These are phyloP conservation scores for Epinephelus moara DNA, from an alignment of 2,113 vertebrate genomes.

Conservation along the genomic window DNA sequence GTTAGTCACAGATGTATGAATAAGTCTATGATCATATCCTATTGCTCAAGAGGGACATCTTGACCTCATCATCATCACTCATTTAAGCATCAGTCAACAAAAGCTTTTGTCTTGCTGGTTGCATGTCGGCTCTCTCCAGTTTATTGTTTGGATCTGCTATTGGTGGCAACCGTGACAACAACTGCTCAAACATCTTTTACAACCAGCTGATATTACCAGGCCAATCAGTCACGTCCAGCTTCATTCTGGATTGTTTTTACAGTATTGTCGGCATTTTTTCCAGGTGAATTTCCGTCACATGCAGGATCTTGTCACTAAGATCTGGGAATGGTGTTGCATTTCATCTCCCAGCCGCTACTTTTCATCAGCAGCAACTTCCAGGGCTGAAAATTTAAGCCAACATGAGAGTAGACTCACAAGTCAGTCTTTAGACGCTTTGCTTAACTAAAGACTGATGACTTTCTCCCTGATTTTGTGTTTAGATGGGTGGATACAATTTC, in stretches of 20 bases:
- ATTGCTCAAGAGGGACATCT: background rate
- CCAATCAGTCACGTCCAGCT: background rate
- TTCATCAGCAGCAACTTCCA: too few relatives aligned
- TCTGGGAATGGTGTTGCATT: too few relatives aligned
- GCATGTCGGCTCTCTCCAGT: too few relatives aligned
- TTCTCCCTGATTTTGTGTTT: too few relatives aligned
- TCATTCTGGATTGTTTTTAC: background rate
- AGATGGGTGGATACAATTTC: too few relatives aligned
- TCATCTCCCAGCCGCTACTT: too few relatives aligned
- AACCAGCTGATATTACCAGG: background rate
- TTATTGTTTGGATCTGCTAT: background rate
- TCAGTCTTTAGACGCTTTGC: too few relatives aligned
- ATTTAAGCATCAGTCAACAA: background rate
- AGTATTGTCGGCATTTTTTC: background rate
- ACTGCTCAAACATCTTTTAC: background rate
- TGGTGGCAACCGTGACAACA: background rate
- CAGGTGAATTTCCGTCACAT: background rate
- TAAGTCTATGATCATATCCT: slow-evolving; percentile 8
- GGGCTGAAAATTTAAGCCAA: too few relatives aligned
- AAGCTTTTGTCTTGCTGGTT: background rate
- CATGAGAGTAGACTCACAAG: too few relatives aligned
- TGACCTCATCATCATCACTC: background rate
- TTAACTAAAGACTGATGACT: too few relatives aligned
- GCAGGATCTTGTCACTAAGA: background rate
- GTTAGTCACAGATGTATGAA: background rate